Percentiles rank a stretch among this genome's conserved stretches.
These are phyloP conservation scores for Myotis pilosus DNA, from an alignment of 2,797 vertebrate species.

Conservation along the genomic window DNA sequence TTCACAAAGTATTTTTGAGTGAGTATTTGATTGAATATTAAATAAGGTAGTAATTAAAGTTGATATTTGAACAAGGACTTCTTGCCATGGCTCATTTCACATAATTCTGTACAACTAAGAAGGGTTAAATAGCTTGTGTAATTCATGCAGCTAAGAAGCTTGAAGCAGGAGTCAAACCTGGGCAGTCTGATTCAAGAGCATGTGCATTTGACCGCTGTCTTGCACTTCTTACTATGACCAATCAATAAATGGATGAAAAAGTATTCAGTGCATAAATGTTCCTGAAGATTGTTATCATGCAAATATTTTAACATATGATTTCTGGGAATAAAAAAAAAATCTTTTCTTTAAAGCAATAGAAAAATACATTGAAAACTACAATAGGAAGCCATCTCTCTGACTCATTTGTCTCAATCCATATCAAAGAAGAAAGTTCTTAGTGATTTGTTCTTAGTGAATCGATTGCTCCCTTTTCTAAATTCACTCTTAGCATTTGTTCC, in stretches of 20 bases:
- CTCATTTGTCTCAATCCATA: not conserved
- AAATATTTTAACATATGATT: not conserved
- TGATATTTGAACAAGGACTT: not conserved
- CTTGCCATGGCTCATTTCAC: not conserved
- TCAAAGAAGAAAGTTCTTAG: not conserved
- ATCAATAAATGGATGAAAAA: constrained; percentile 4
- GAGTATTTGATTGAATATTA: not conserved
- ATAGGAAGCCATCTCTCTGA: not conserved
- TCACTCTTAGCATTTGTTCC: constrained; percentile 3
- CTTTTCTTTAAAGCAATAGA: not conserved
- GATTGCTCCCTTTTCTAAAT: constrained; percentile 1
- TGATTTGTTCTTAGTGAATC: constrained; percentile 12
- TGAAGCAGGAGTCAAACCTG: not conserved
- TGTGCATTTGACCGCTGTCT: not conserved
- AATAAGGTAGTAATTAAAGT: not conserved
- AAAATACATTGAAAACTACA: not conserved
- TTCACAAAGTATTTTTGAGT: not conserved
- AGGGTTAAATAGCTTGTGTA: not conserved
- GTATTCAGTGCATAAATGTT: not conserved
- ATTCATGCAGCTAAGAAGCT: not conserved
- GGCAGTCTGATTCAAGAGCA: not conserved
- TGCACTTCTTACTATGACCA: not conserved
- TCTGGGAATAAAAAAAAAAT: constrained; percentile 23
- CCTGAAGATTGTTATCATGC: not conserved
- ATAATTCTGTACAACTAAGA: not conserved